Evolutionary conservation across 2,113 vertebrate species (phyloP), one percentile per base, ranked within the genome.

Genomic region (Mus spicilegus): DNA sequence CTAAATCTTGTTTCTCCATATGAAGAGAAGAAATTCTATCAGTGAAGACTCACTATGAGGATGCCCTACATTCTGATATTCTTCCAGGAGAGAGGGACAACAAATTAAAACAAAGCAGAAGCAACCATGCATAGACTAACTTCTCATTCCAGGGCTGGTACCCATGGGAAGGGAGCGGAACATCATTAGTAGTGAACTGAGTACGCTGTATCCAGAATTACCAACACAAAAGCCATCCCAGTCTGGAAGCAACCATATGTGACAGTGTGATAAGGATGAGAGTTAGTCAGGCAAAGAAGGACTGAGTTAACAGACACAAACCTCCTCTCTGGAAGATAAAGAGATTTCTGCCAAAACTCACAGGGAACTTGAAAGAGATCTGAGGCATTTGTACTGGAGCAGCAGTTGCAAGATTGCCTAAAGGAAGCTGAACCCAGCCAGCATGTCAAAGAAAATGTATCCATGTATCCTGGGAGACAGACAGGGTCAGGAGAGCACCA

Each of bases 131-230:
- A 9, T 2, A 9, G 2, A 7, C 6, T 22, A 7, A 72, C 16
- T 24, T 51, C 65, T 70, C 39, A 61, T 24, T 0, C 19, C 30
- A 17, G 49, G 33, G 13, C 5, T 36, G 17, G 16, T 9, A 5
- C 5, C 5, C 28, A 2, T 0, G 1, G 30, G 56, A 8, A 24
- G 11, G 13, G 12, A 19, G 16, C 0, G 22, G 22, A 49, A 14
- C 7, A n/a, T 17, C 22, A 36, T 56, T 28, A 3, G 1, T n/a
- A 24, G 16, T 1, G 20, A 77, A 30, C 70, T 85, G 28, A 26
- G 19, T 49, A 28, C 24, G 30, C 9, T 26, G 3, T 4, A 3
- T 12, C 12, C 16, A 16, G 49, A n/a, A 72, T 89, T 2, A 87
- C 14, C 33, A 24, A 3, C 14, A 46, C 0, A 14, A 84, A 61